phyloP scores from a whole-genome alignment of 1,140 invertebrate species.

The Gonatopus flavifemur region DNA sequence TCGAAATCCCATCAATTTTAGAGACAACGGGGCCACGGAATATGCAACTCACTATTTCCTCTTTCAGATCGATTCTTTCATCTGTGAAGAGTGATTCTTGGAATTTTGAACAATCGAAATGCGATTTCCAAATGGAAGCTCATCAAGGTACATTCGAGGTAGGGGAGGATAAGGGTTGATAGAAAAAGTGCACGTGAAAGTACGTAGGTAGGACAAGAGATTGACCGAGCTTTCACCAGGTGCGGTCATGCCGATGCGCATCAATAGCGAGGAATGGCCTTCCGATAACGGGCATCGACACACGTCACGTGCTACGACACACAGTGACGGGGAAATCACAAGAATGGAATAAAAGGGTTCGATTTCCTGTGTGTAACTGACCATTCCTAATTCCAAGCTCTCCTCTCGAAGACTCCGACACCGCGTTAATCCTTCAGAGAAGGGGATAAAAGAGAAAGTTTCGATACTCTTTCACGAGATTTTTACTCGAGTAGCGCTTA shows the following conservation, averaged over 20 bases:
- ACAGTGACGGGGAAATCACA: background rate
- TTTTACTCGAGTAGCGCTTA: too few species aligned
- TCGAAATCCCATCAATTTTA: conserved; percentile 43
- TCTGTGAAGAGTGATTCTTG: too few species aligned
- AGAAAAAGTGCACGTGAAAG: conserved; percentile 5
- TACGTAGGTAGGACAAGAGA: background rate
- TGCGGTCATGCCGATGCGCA: conserved; percentile 30
- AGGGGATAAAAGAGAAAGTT: too few species aligned
- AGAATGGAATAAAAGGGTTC: conserved; percentile 8
- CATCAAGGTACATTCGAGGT: too few species aligned
- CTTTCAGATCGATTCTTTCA: too few species aligned
- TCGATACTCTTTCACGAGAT: too few species aligned
- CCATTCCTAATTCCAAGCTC: conserved; percentile 41
- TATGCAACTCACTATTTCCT: too few species aligned
- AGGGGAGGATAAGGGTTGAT: conserved; percentile 19
- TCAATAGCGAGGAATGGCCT: conserved; percentile 39
- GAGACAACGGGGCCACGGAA: conserved; percentile 29
- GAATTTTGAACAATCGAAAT: too few species aligned
- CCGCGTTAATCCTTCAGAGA: too few species aligned
- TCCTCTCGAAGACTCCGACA: conserved; percentile 1
- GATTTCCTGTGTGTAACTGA: conserved; percentile 37
- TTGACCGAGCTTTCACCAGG: conserved; percentile 22
- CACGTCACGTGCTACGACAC: conserved; percentile 23
- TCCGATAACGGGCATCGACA: conserved; percentile 18
- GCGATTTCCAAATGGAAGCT: too few species aligned